phyloP scores from a whole-genome alignment of 2,888 invertebrate species.

The Caenorhabditis angaria region DNA sequence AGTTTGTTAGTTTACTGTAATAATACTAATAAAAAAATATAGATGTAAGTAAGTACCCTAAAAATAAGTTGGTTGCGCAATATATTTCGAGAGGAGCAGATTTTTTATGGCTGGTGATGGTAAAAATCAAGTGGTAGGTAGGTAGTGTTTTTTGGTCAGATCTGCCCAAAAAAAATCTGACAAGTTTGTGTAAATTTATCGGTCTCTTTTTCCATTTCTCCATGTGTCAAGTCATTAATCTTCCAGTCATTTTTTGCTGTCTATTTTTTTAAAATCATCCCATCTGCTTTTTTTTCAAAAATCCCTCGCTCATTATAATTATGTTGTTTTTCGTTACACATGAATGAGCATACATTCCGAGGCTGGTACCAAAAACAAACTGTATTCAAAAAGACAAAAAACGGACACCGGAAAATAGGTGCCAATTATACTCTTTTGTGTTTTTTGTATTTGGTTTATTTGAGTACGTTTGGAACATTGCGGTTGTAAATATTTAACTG shows the following conservation, averaged over 20 bases:
- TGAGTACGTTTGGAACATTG: no score
- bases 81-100: neutral
- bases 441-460: neutral
- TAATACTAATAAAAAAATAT: neutral
- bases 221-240: neutral
- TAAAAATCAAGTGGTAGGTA: neutral
- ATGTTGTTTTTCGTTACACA: neutral
- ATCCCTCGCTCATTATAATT: slow-evolving; percentile 4
- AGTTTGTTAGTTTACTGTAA: slow-evolving; percentile 2
- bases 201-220: neutral
- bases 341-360: neutral
- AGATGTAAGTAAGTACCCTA: neutral
- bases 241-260: neutral
- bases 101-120: neutral
- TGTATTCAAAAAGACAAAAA: neutral
- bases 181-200: neutral
- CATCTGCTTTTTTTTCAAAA: neutral
- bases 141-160: neutral
- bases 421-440: slow-evolving; percentile 1
- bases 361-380: neutral
- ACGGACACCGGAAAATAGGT: neutral
- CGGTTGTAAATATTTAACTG: neutral
- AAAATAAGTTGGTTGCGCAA: neutral
- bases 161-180: no score
- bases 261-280: neutral